Percentiles rank a stretch among this genome's conserved stretches.
Conservation (phyloP, 2,113 vertebrate genomes). For the Chamaetylas fuelleborni region DNA sequence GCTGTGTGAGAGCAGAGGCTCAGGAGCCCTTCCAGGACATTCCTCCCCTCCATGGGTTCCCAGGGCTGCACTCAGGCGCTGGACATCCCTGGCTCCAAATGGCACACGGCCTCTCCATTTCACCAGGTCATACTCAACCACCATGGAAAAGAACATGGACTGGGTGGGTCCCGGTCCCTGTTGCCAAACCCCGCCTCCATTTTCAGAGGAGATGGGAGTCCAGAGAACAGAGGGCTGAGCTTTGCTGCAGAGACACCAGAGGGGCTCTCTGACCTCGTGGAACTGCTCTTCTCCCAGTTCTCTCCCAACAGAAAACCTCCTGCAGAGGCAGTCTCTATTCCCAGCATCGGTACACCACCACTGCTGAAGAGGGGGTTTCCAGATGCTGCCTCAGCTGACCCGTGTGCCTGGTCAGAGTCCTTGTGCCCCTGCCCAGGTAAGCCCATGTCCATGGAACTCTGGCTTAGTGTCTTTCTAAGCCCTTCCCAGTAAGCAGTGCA, state of each 20-base stretch:
- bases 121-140: neutral
- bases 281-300: neutral
- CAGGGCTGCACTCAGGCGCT: neutral
- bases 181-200: neutral
- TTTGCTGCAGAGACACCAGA: neutral
- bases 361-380: neutral
- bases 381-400: neutral
- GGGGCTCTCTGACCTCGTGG: neutral
- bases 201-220: neutral
- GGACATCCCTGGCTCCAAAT: fast-evolving
- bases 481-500: neutral
- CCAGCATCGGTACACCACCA: neutral
- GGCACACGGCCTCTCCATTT: neutral
- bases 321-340: neutral
- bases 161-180: neutral
- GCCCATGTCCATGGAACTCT: neutral
- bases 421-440: neutral
- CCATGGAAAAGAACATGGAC: neutral
- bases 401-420: neutral
- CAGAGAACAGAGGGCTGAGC: neutral
- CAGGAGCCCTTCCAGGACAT: fast-evolving
- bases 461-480: neutral
- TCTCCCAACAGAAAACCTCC: neutral
- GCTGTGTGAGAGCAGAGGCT: neutral
- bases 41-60: neutral